phyloP scores from a whole-genome alignment of 2,797 vertebrate species.

The Halcyon leucocephala region DNA sequence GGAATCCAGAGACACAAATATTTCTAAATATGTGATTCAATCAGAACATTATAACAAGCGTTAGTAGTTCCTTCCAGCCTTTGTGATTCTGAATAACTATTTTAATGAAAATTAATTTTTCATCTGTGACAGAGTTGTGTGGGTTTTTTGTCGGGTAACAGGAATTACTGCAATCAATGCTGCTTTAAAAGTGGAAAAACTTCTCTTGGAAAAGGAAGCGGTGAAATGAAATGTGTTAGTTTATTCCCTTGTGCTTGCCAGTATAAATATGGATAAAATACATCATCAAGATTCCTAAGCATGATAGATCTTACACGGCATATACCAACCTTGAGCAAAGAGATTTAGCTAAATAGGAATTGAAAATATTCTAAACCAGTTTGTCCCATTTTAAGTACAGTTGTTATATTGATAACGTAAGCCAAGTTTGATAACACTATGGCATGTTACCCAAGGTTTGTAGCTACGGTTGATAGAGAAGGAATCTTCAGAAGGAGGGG shows the following conservation, averaged over 20 bases:
- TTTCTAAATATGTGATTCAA: background rate
- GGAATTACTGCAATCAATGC: background rate
- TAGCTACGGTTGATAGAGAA: background rate
- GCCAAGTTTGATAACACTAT: no score
- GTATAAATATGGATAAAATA: background rate
- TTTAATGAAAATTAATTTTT: background rate
- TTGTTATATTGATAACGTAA: background rate
- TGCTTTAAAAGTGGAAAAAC: background rate
- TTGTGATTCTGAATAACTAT: background rate
- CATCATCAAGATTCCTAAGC: background rate
- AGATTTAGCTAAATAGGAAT: background rate
- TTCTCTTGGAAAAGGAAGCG: background rate
- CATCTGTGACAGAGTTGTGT: background rate
- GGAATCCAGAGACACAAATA: background rate
- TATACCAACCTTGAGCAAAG: background rate
- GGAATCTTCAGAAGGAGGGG: background rate
- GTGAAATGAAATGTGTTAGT: background rate
- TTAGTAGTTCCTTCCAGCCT: background rate
- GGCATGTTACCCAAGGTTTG: background rate
- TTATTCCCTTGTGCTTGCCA: background rate
- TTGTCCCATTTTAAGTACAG: background rate
- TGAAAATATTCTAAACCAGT: background rate
- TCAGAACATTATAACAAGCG: background rate
- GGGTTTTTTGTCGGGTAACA: background rate
- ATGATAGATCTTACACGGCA: background rate